Evolutionary conservation across 2,888 invertebrate genomes (phyloP), one percentile per base, ranked within the genome.

Genomic region (Uropetala carovei): DNA sequence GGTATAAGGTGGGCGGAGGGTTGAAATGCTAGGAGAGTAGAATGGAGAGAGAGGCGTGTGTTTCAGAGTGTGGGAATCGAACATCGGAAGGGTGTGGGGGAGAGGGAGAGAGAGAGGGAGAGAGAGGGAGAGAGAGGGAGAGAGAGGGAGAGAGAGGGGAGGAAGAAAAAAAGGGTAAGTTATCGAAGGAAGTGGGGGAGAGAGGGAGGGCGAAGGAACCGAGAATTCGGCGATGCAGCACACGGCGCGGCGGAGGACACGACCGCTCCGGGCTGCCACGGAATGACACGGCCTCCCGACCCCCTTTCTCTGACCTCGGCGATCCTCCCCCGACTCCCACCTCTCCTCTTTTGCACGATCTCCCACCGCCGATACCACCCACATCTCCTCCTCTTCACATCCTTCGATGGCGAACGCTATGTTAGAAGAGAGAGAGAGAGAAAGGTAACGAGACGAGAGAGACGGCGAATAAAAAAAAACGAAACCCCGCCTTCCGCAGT

Each of bases 231-330:
- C 75, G 27, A 75, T 75, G 75, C 22, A 27, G 75, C 75, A 27
- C 18, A 68, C n/a, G n/a, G 64, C 64, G 75, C 75, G 5, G 75
- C 75, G 5, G 75, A 27, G 75, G 75, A 75, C 75, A 75, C 27
- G 75, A 75, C 75, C 75, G 75, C 75, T 75, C 75, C 75, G 16
- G 75, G 75, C 75, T 27, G 75, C 75, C 75, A 75, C 75, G 75
- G 75, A 75, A 75, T 75, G 75, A 75, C 75, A 75, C 75, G 75
- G 75, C 75, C 75, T 75, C 27, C 27, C 75, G 75, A 75, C 75
- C 75, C 27, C 27, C 75, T 75, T 75, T 75, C 75, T 27, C 18
- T 75, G 75, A 75, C 75, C 64, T 64, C 64, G 64, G n/a, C 64
- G 16, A 16, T 64, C 8, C 64, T 18, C 64, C 75, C 27, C 75